A percentile compares a stretch with the other conserved stretches of the same genome.
Evolutionary conservation across 2,888 invertebrate genomes (phyloP).

Genomic region (Listrodromus nycthemerus): DNA sequence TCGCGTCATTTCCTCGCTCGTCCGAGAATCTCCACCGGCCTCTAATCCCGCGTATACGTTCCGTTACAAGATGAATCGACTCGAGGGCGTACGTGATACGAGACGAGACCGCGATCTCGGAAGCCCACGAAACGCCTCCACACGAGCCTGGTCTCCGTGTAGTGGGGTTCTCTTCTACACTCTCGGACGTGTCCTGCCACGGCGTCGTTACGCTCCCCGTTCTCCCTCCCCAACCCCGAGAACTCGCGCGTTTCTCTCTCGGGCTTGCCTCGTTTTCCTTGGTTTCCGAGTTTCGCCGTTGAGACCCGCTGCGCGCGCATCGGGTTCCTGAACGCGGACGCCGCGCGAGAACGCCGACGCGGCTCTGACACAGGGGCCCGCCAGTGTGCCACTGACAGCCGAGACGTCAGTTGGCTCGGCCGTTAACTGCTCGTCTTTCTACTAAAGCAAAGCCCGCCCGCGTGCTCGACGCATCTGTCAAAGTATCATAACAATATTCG

Average conservation of each 20-base stretch:
- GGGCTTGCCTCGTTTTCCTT: not conserved
- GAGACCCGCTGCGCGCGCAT: constrained; percentile 23
- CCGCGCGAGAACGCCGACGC: constrained; percentile 69
- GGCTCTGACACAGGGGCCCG: constrained; percentile 74
- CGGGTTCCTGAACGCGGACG: constrained; percentile 45
- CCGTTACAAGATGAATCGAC: constrained; percentile 20
- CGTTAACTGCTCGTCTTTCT: constrained; percentile 61
- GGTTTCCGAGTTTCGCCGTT: constrained; percentile 36
- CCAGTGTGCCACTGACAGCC: constrained; percentile 77
- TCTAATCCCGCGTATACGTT: constrained; percentile 10
- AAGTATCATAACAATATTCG: constrained; percentile 48
- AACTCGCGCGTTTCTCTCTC: constrained; percentile 28
- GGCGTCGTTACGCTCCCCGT: constrained; percentile 11
- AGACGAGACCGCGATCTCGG: constrained; percentile 5
- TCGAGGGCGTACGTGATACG: constrained; percentile 8
- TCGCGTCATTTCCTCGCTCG: constrained; percentile 12
- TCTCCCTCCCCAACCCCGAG: not conserved
- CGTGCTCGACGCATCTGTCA: constrained; percentile 70
- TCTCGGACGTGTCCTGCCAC: constrained; percentile 25
- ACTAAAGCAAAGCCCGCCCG: constrained; percentile 62
- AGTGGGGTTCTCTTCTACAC: not conserved
- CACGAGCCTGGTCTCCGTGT: not conserved
- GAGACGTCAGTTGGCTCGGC: constrained; percentile 75
- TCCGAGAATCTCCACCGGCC: not conserved
- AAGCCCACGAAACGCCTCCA: constrained; percentile 7